phyloP scores from a whole-genome alignment of 37 sponge, comb jelly and placozoan genomes.

The Hexactinellida sp. region DNA sequence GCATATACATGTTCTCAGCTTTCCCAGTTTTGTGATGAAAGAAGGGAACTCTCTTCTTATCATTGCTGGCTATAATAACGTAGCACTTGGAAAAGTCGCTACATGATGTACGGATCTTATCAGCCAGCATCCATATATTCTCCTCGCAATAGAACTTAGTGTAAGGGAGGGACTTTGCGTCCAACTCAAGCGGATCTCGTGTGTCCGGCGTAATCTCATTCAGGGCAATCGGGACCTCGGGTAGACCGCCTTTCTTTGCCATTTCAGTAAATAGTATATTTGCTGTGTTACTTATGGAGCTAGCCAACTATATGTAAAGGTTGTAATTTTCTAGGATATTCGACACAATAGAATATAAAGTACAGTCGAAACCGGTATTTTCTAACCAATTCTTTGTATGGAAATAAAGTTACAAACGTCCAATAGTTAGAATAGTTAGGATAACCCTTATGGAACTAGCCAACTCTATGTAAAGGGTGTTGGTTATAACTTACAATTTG shows the following conservation, averaged over 20 bases:
- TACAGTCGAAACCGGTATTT: too few relatives aligned
- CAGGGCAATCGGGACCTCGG: background rate
- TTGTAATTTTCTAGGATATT: too few relatives aligned
- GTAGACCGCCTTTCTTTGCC: background rate
- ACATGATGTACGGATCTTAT: background rate
- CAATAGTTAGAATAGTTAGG: too few relatives aligned
- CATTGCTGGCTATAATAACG: background rate
- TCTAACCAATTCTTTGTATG: too few relatives aligned
- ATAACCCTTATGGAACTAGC: too few relatives aligned
- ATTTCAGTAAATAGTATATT: too few relatives aligned
- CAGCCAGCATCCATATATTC: background rate
- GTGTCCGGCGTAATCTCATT: background rate
- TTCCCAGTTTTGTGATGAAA: conserved; percentile 11
- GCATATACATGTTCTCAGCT: conserved; percentile 13
- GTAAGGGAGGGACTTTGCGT: background rate
- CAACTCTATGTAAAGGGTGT: too few relatives aligned
- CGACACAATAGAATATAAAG: too few relatives aligned
- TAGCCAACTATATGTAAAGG: too few relatives aligned
- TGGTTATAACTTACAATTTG: too few relatives aligned
- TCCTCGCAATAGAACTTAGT: conserved; percentile 12
- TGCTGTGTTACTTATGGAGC: too few relatives aligned
- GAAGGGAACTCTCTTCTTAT: conserved; percentile 12
- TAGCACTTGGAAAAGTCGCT: background rate
- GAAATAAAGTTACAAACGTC: too few relatives aligned
- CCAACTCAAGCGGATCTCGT: background rate